Evolutionary conservation across 2,113 vertebrate genomes (phyloP), one percentile per base, ranked within the genome.

Genomic region (Mixornis gularis): DNA sequence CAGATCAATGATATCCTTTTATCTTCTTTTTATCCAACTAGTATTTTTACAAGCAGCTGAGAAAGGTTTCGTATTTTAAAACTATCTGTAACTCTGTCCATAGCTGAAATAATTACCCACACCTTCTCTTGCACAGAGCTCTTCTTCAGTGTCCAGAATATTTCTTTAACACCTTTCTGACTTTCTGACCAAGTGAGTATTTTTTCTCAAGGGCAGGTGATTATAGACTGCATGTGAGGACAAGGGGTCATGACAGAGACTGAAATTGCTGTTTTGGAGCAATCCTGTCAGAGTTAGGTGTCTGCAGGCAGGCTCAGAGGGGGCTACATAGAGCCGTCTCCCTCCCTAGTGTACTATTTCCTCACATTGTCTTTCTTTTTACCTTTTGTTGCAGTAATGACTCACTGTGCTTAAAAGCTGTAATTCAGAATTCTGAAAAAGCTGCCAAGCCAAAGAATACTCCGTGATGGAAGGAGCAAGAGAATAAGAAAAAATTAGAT

Each of bases 301-400:
- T 24, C 22, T 69, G 66, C 63, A 91, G 65, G 63, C 30, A 60
- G 66, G 52, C 43, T 87, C 62, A 73, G 38, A 78, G 89, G 46
- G 62, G 29, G 44, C 58, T 65, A 46, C 44, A 8, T 3, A 22
- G 48, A 66, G 71, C 71, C 4, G 3, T 49, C 41, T 64, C 60
- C 56, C 63, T 81, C 79, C 34, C 16, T 53, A 36, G 1, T 27
- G 44, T 34, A 46, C 44, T 63, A n/a, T 86, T 83, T 63, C 65
- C 90, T 88, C 81, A 68, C 62, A 7, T 44, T 68, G 41, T 49
- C 62, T 91, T 86, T 60, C 52, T 71, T 81, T 86, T 71, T 85
- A 69, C 66, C 53, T 92, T 95, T 94, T 87, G 53, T 91, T 80
- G 27, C 59, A 86, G 43, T 55, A 90, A 60, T 81, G 62, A 94